Base-by-base conservation (phyloP, 2,888 invertebrate species). In the Sussaba pulchella region DNA sequence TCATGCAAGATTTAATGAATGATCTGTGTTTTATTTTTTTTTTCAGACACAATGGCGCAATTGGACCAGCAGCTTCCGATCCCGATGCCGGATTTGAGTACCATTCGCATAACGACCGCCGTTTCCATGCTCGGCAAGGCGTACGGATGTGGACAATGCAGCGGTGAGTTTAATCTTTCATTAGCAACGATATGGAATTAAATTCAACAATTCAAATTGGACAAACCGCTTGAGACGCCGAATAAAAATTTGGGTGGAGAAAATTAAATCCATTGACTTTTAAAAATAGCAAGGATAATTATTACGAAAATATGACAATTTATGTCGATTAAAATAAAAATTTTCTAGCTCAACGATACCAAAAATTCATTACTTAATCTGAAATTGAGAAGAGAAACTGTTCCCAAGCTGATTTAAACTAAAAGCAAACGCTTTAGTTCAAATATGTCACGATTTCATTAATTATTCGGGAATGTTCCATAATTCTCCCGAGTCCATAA, bases 71-170 rank as follows among this genome's bases (percentile, higher is more conserved):
- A 90, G 88, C 91, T 93, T 87, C 90, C 93, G 83, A 92, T 94
- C 87, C 91, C 93, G 83, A 90, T 92, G 87, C 92, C 93, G 75
- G 93, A 93, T 90, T 90, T 94, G 84, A 93, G 93, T 85, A 92
- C 93, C 63, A 87, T 94, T 78, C 93, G 93, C 70, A 89, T 94
- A 81, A 93, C 93, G 72, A 92, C 93, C 74, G 93, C 94, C 78
- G 93, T 94, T 84, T 93, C 93, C 82, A 93, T 94, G 89, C 92
- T 94, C 83, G 93, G 93, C 73, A 94, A 94, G 91, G 93, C 93
- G 43, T 94, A 93, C 85, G 94, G 94, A 92, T 92, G 92, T 85
- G 92, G 92, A 84, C 92, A 92, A 87, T 93, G 92, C 85, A 92
- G 89, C 79, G 92, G 93, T 92, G 83, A 91, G 91, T 89, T 69